These are phyloP conservation scores for Hipparchia sbordonii DNA, from an alignment of 2,888 invertebrate genomes.

Conservation along the genomic window DNA sequence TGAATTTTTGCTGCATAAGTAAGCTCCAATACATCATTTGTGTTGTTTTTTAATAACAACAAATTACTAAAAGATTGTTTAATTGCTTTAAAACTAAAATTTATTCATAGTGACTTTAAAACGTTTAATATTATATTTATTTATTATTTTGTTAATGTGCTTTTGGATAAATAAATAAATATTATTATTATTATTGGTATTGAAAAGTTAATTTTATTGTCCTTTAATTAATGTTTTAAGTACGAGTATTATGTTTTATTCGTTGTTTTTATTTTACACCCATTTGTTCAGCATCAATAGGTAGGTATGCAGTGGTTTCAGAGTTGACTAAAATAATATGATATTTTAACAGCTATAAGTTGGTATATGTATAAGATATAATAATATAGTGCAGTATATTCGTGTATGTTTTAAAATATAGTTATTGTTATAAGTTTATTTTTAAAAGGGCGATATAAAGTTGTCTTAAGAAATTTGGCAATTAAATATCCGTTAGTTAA, in stretches of 20 bases:
- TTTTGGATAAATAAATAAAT: too few species aligned
- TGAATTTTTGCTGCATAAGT: slow-evolving; percentile 15
- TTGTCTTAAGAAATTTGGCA: slow-evolving; percentile 17
- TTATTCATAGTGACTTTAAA: not conserved
- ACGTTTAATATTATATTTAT: too few species aligned
- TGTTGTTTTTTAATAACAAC: not conserved
- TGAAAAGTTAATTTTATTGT: not conserved
- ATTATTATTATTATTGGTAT: too few species aligned
- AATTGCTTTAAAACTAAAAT: not conserved
- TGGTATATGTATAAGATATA: not conserved
- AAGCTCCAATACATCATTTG: not conserved
- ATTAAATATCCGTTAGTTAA: slow-evolving; percentile 15
- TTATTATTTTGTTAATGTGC: too few species aligned
- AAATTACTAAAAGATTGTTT: not conserved
- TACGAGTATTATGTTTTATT: not conserved
- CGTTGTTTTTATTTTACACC: slow-evolving; percentile 12
- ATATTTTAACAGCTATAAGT: slow-evolving; percentile 10
- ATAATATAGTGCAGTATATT: slow-evolving; percentile 29
- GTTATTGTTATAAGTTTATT: slow-evolving; percentile 21
- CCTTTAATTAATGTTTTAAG: not conserved
- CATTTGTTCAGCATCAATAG: slow-evolving; percentile 39
- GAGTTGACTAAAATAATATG: not conserved
- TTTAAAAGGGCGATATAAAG: slow-evolving; percentile 27
- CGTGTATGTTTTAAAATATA: slow-evolving; percentile 2
- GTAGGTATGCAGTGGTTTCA: not conserved